Percentiles rank a stretch among this genome's conserved stretches.
These are phyloP conservation scores for Musca vetustissima DNA, from an alignment of 1,140 invertebrate genomes.

Conservation along the genomic window DNA sequence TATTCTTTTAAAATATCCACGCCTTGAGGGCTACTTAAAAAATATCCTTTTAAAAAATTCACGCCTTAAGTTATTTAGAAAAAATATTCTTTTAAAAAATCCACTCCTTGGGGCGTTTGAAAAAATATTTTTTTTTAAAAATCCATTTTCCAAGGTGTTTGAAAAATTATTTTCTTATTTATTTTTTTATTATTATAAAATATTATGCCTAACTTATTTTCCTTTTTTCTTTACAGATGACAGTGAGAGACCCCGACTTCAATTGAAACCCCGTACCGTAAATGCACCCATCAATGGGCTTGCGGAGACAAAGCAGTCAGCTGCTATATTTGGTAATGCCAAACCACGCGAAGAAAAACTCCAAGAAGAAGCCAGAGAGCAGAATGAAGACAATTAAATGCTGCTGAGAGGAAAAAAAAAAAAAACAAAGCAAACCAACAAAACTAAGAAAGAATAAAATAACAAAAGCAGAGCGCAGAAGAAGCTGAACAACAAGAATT, in stretches of 20 bases:
- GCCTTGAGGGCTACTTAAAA: too few relatives aligned
- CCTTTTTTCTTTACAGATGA: slow-evolving; percentile 61
- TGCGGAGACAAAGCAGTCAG: slow-evolving; percentile 77
- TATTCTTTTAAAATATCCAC: too few relatives aligned
- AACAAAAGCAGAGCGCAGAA: slow-evolving; percentile 17
- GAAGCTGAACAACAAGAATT: slow-evolving; percentile 7
- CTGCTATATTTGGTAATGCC: slow-evolving; percentile 85
- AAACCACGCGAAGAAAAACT: slow-evolving; percentile 83
- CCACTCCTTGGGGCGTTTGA: too few relatives aligned
- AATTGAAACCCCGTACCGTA: slow-evolving; percentile 79
- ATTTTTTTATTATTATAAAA: too few relatives aligned
- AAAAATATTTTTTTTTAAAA: too few relatives aligned
- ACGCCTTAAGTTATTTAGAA: too few relatives aligned
- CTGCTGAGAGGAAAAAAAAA: background rate
- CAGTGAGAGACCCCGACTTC: slow-evolving; percentile 76
- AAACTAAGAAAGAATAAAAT: slow-evolving; percentile 8
- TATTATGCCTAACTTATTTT: too few relatives aligned
- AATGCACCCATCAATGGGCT: slow-evolving; percentile 81
- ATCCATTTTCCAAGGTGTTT: too few relatives aligned
- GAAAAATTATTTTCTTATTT: too few relatives aligned
- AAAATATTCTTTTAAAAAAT: too few relatives aligned
- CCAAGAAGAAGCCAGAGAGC: slow-evolving; percentile 51
- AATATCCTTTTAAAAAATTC: too few relatives aligned
- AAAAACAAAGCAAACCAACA: slow-evolving; percentile 2
- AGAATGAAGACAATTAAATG: slow-evolving; percentile 50